Conservation (phyloP, 2,113 vertebrate genomes). For the Ascaphus truei region DNA sequence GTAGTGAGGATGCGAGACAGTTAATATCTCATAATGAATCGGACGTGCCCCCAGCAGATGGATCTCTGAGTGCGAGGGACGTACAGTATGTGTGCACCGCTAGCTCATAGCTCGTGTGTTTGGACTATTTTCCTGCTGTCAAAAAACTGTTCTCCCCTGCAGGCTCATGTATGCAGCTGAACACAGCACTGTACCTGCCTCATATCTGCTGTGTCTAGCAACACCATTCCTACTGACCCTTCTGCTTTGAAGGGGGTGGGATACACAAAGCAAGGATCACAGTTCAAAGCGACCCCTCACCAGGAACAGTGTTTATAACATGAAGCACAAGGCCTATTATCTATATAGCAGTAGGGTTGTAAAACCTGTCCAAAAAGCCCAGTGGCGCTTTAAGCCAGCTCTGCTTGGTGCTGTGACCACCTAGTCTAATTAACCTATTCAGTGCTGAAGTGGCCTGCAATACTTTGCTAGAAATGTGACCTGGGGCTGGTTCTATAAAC, state of each 20-base stretch:
- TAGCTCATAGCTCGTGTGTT: neutral
- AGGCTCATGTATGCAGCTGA: neutral
- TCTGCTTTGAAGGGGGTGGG: neutral
- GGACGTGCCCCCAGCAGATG: constrained; percentile 9
- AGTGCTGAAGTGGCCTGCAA: neutral
- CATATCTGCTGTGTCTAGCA: neutral
- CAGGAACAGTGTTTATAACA: constrained; percentile 14
- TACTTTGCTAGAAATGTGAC: too few relatives aligned
- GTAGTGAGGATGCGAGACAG: neutral
- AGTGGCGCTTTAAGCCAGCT: constrained; percentile 6
- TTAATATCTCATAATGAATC: constrained; percentile 10
- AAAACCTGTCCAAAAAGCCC: constrained; percentile 18
- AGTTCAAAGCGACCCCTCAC: constrained; percentile 31
- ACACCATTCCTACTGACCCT: constrained; percentile 4
- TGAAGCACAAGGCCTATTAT: constrained; percentile 29
- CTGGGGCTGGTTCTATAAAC: too few relatives aligned
- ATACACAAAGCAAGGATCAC: constrained; percentile 14
- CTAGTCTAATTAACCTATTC: constrained; percentile 1
- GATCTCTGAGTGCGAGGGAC: neutral
- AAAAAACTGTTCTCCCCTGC: neutral
- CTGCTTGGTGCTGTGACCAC: constrained; percentile 14
- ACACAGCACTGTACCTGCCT: constrained; percentile 7
- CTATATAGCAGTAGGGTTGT: constrained; percentile 13
- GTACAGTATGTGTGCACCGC: constrained; percentile 30
- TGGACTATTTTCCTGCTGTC: constrained; percentile 33